Conservation (phyloP, 2,797 vertebrate genomes). For the Sus cebifrons region DNA sequence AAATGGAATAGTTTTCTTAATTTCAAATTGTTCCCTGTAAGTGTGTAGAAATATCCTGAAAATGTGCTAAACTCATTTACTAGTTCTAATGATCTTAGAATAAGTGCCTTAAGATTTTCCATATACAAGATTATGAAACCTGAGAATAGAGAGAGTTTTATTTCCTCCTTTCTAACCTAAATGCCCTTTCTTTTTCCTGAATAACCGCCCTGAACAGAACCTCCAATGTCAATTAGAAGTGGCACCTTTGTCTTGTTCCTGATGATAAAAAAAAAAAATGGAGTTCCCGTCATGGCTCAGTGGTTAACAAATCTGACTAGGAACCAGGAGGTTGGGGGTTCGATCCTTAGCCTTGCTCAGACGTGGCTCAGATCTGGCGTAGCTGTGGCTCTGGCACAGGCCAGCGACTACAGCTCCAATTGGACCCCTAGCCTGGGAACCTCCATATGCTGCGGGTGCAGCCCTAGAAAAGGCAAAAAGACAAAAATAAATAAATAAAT, state of each 20-base stretch:
- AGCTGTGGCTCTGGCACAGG: too few relatives aligned
- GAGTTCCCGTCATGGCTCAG: too few relatives aligned
- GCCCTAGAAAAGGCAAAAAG: too few relatives aligned
- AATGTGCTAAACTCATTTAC: not conserved
- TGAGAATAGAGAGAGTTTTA: not conserved
- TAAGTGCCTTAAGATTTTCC: constrained; percentile 13
- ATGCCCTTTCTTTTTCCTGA: constrained; percentile 5
- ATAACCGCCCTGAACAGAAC: not conserved
- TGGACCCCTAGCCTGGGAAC: too few relatives aligned
- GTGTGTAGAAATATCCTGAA: not conserved
- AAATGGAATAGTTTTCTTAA: constrained; percentile 46
- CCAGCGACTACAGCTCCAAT: too few relatives aligned
- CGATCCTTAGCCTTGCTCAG: too few relatives aligned
- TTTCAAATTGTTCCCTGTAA: constrained; percentile 5
- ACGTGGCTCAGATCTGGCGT: too few relatives aligned
- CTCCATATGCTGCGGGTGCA: too few relatives aligned
- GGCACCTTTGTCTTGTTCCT: not conserved
- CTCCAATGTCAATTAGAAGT: not conserved
- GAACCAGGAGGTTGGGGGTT: too few relatives aligned
- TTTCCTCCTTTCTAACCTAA: not conserved
- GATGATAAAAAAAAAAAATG: too few relatives aligned
- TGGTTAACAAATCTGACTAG: too few relatives aligned
- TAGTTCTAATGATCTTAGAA: constrained; percentile 25
- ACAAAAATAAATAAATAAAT: too few relatives aligned
- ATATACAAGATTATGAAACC: not conserved